Evolutionary conservation across 2,797 vertebrate species (phyloP).

Genomic region (Sus cebifrons): DNA sequence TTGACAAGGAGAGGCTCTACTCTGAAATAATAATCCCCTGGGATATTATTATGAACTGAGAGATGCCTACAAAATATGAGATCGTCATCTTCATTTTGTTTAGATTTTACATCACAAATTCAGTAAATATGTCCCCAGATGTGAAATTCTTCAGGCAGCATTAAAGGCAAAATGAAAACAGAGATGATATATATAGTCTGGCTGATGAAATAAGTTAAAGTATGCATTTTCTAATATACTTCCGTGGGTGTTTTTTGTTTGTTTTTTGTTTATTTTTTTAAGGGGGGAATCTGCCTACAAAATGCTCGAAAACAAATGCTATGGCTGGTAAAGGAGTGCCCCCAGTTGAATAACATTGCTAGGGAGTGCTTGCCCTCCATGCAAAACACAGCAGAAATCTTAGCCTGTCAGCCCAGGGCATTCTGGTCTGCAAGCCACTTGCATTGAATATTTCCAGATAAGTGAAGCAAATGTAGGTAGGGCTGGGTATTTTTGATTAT

Average conservation of each 20-base stretch:
- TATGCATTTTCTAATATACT: conserved; percentile 1
- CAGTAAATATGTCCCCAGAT: conserved; percentile 8
- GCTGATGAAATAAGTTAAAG: conserved; percentile 11
- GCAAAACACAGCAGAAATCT: neutral
- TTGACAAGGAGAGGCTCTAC: neutral
- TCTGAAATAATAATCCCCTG: conserved; percentile 36
- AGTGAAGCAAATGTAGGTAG: neutral
- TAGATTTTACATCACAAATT: conserved; percentile 63
- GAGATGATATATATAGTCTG: conserved; percentile 20
- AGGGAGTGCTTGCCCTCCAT: neutral
- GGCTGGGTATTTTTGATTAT: conserved; percentile 5
- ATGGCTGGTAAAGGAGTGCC: neutral
- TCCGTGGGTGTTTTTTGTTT: neutral
- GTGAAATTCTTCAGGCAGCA: conserved; percentile 4
- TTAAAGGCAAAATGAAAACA: conserved; percentile 62
- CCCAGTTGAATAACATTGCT: neutral
- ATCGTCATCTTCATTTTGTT: conserved; percentile 16
- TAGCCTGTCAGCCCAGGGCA: neutral
- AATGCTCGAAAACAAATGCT: conserved; percentile 27
- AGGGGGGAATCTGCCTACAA: accelerated
- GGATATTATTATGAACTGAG: conserved; percentile 53
- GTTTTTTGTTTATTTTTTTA: neutral
- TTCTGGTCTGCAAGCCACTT: neutral
- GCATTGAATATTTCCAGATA: neutral
- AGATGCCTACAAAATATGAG: conserved; percentile 36